Percentiles rank a stretch among this genome's conserved stretches.
Evolutionary conservation across 2,113 vertebrate species (phyloP).

Genomic region (Elephantulus edwardii): DNA sequence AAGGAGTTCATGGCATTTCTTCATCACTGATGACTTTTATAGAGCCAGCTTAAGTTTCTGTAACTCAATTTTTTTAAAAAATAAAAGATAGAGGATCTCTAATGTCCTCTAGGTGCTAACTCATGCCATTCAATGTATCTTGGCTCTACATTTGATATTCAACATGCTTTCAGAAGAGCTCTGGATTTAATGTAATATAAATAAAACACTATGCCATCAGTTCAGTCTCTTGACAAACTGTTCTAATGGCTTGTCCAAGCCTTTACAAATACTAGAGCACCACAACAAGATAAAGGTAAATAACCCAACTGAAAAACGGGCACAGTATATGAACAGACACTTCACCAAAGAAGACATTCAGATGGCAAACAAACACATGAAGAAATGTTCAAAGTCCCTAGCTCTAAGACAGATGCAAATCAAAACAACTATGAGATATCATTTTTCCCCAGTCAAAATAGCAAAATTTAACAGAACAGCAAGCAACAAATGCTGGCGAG

Average conservation of each 20-base stretch:
- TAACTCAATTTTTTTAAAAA: neutral
- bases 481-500: no score
- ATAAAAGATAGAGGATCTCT: conserved; percentile 7
- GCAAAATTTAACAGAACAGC: no score
- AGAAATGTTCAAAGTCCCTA: no score
- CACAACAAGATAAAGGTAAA: no score
- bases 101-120: neutral
- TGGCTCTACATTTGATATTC: conserved; percentile 46
- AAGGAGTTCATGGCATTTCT: neutral
- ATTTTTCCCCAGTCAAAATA: no score
- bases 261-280: no score
- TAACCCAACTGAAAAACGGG: no score
- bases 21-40: neutral
- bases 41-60: neutral
- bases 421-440: no score
- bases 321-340: no score
- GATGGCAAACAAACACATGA: no score
- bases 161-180: conserved; percentile 44
- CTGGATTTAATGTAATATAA: conserved; percentile 69
- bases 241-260: conserved; percentile 52
- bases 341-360: no score
- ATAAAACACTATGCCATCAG: conserved; percentile 73
- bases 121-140: conserved; percentile 39
- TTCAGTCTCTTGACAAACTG: conserved; percentile 59
- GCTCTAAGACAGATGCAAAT: no score